A percentile compares a stretch with the other conserved stretches of the same genome.
phyloP scores from a whole-genome alignment of 2,797 vertebrate species.

The Nasua narica region DNA sequence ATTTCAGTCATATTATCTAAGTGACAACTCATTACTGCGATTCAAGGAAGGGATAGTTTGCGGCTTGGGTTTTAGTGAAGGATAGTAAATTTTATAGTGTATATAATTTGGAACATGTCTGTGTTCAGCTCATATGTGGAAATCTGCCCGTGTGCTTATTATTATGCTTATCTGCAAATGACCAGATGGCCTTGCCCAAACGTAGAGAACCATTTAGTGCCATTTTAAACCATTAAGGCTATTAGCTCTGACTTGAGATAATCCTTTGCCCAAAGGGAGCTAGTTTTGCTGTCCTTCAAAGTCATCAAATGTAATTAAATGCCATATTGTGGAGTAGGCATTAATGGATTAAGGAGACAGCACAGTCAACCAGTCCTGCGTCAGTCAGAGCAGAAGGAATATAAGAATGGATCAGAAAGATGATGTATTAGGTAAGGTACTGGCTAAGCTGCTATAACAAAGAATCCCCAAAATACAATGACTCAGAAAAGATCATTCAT shows the following conservation, averaged over 20 bases:
- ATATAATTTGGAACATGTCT: slow-evolving; percentile 69
- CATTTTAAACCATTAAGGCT: slow-evolving; percentile 77
- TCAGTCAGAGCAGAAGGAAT: slow-evolving; percentile 38
- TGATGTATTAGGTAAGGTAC: background rate
- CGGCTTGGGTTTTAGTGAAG: slow-evolving; percentile 63
- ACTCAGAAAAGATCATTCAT: background rate
- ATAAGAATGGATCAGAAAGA: slow-evolving; percentile 16
- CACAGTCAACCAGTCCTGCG: slow-evolving; percentile 36
- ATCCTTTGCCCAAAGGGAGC: slow-evolving; percentile 74
- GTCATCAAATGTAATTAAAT: slow-evolving; percentile 77
- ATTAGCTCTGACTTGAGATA: slow-evolving; percentile 75
- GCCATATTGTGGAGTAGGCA: slow-evolving; percentile 64
- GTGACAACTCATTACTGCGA: slow-evolving; percentile 56
- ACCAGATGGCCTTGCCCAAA: slow-evolving; percentile 76
- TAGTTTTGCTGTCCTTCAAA: slow-evolving; percentile 72
- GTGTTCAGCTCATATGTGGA: slow-evolving; percentile 67
- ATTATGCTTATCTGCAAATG: slow-evolving; percentile 77
- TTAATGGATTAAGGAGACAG: slow-evolving; percentile 65
- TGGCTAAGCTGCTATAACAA: slow-evolving; percentile 50
- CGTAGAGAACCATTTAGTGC: slow-evolving; percentile 70
- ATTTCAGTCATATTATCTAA: slow-evolving; percentile 50
- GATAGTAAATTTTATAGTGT: slow-evolving; percentile 67
- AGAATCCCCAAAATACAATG: background rate
- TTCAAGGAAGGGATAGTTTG: slow-evolving; percentile 59
- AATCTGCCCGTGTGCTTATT: slow-evolving; percentile 69